Base-by-base conservation (phyloP, 2,888 invertebrate genomes). In the Zaprionus lineosus region DNA sequence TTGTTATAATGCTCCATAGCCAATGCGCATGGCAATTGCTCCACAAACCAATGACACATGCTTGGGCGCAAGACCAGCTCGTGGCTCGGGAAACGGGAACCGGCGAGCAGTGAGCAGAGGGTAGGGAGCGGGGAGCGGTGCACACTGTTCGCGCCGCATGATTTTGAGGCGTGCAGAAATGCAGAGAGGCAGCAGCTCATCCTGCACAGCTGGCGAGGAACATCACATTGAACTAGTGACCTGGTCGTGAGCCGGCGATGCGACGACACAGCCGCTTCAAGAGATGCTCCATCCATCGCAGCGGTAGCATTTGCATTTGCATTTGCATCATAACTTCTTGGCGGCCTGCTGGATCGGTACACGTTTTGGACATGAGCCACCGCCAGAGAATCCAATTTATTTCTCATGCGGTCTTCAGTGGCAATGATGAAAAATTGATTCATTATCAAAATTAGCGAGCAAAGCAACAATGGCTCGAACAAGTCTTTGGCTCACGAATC, bases 201-300 rank as follows among this genome's bases (percentile, higher is more conserved):
- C 64, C 64, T 64, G 55, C 59, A 56, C 69, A 75, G 64, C 73
- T 73, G 83, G 46, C 43, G 21, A 63, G 59, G 52, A 63, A 53
- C 71, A 82, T 79, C 74, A 67, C 75, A 82, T 72, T 88, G 87
- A 88, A 86, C 87, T 78, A 88, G 76, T 88, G 87, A 87, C 87
- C 87, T 77, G 87, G 77, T 87, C 87, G 86, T 87, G 87, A 87
- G 86, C 77, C 70, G 58, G 6, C 8, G 4, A n/a, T n/a, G n/a
- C 21, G 31, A 51, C 63, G 66, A 57, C 55, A 55, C 44, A 46
- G 55, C 59, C 28, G 18, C 57, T 21, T 56, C 31, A 18, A n/a
- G n/a, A n/a, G n/a, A n/a, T n/a, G n/a, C n/a, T n/a, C 24, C 24
- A 24, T 24, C 24, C 6, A 24, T 8, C 8, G 24, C n/a, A n/a